Evolutionary conservation across 1,140 invertebrate genomes (phyloP), one percentile per base, ranked within the genome.

Genomic region (Atopsyche davidsoni): DNA sequence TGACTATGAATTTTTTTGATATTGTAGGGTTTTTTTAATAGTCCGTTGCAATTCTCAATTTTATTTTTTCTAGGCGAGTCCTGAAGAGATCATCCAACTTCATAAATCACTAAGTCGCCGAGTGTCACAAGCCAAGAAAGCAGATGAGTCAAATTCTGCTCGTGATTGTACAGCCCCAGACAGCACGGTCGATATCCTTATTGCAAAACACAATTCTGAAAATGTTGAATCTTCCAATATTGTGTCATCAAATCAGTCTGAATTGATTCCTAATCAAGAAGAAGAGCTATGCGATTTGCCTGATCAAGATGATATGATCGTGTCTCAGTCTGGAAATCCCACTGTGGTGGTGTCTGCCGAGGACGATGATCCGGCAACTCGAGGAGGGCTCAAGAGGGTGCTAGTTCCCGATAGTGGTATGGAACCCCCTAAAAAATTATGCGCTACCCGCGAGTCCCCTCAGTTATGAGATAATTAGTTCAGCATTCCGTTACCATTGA

Each of bases 401-500:
- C 22, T 38, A 32, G 48, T 32, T 13, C 19, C 17, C 24, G 50
- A 49, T 13, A 49, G 43, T 18, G 38, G 32, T n/a, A n/a, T n/a
- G n/a, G n/a, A n/a, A n/a, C n/a, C n/a, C n/a, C n/a, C n/a, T n/a
- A n/a, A n/a, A n/a, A n/a, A n/a, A n/a, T n/a, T n/a, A n/a, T n/a
- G n/a, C n/a, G n/a, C n/a, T n/a, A n/a, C n/a, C n/a, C n/a, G n/a
- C 4, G 42, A 53, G 39, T 46, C 25, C 32, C 32, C 31, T 25
- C 45, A 42, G 23, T 57, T 57, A 57, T 57, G 49, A 57, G 49
- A 36, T 13, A 22, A 45, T 40, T 56, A 36, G 41, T 23, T 4
- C 31, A 44, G 41, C 51, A 53, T 53, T 53, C 55, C 55, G 46
- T 51, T 53, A 57, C 41, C 22, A 44, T 35, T 46, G 35, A 48